Evolutionary conservation across 2,888 invertebrate species (phyloP).

Genomic region (Zhengitettix transpicula): DNA sequence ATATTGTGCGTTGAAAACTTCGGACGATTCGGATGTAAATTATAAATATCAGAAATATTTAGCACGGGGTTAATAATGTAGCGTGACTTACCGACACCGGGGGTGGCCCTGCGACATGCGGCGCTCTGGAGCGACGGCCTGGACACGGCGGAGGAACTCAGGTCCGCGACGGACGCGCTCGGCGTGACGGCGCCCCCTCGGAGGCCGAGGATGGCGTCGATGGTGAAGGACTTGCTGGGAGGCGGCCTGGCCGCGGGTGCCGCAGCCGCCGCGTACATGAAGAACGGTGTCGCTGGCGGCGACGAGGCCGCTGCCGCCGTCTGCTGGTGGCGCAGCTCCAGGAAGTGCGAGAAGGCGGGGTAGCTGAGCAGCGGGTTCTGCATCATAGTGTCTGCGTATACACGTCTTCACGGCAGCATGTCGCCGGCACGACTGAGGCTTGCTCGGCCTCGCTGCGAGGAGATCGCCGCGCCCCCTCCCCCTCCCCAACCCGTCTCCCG

Average conservation of each 20-base stretch:
- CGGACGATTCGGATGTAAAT: too few relatives aligned
- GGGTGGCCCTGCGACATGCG: background rate
- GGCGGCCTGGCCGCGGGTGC: conserved; percentile 20
- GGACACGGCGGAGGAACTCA: background rate
- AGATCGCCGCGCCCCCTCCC: background rate
- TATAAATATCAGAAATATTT: too few relatives aligned
- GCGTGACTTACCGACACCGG: background rate
- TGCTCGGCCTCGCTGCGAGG: background rate
- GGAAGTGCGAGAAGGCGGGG: conserved; percentile 15
- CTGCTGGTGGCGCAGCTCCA: conserved; percentile 15
- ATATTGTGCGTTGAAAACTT: too few relatives aligned
- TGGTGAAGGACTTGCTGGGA: conserved; percentile 61
- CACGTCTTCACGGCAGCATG: background rate
- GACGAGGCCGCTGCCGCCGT: background rate
- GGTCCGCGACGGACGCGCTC: background rate
- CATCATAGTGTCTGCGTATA: conserved; percentile 14
- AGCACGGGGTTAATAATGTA: too few relatives aligned
- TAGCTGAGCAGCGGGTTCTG: conserved; percentile 18
- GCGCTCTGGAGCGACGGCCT: background rate
- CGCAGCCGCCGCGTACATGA: conserved; percentile 16
- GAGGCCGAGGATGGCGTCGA: conserved; percentile 71
- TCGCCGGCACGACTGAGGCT: background rate
- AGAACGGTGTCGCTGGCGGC: conserved; percentile 2
- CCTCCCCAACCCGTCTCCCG: background rate
- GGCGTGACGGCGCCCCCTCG: background rate